Conservation (phyloP, 2,797 vertebrate species). For the Scolopax rusticola region DNA sequence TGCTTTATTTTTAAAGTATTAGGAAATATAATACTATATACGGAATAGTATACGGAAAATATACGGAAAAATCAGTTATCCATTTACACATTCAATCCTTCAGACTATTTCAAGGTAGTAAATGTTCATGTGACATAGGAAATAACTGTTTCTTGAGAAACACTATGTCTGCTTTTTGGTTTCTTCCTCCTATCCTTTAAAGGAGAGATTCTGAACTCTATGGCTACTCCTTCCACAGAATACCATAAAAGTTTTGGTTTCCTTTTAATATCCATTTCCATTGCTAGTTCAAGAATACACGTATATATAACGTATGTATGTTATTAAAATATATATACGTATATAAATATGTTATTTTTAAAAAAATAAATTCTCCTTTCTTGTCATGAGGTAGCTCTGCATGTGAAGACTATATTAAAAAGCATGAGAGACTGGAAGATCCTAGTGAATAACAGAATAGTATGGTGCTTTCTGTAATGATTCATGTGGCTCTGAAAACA, state of each 20-base stretch:
- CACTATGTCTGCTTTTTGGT: fast-evolving
- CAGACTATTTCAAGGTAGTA: neutral
- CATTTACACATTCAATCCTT: neutral
- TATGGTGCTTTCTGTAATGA: neutral
- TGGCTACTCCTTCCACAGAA: neutral
- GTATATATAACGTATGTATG: no score
- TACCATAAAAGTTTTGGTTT: neutral
- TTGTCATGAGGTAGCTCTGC: neutral
- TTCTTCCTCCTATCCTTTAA: neutral
- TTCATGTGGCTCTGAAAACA: neutral
- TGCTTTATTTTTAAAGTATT: neutral
- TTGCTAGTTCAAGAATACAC: neutral
- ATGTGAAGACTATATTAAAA: neutral
- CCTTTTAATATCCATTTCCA: neutral
- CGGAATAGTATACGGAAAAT: neutral
- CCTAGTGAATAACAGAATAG: neutral
- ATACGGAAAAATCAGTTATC: neutral
- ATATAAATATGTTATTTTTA: neutral
- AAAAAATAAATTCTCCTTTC: neutral
- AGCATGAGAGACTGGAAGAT: neutral
- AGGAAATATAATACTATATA: no score
- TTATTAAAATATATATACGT: neutral
- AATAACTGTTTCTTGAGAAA: neutral
- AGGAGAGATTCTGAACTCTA: neutral
- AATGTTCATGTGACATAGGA: fast-evolving